These are phyloP conservation scores for Pangasius macronema DNA, from an alignment of 2,797 vertebrate genomes.

Conservation along the genomic window DNA sequence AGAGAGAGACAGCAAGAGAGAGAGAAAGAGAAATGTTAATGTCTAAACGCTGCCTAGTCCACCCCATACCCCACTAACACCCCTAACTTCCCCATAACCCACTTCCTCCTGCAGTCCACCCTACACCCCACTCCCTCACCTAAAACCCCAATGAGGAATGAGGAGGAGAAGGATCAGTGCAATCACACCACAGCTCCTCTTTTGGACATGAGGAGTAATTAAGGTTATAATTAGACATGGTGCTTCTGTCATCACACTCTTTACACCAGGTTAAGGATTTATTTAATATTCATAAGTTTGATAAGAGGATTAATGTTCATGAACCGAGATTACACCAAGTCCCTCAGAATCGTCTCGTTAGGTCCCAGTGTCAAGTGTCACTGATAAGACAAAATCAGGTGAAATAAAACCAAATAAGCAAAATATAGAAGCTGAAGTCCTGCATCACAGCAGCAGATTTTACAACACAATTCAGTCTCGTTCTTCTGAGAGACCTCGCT, in stretches of 20 bases:
- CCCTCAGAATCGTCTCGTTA: neutral
- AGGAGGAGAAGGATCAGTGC: neutral
- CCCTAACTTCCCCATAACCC: no score
- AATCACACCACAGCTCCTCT: neutral
- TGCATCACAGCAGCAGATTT: neutral
- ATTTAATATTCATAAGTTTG: constrained; percentile 51
- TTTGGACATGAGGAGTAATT: constrained; percentile 3
- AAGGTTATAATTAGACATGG: neutral
- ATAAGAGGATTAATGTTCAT: constrained; percentile 43
- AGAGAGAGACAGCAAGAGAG: no score
- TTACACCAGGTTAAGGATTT: constrained; percentile 48
- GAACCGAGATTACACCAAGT: neutral
- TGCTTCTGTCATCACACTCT: constrained; percentile 28
- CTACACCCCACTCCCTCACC: no score
- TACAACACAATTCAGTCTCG: neutral
- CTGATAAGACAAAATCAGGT: neutral
- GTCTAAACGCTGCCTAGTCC: no score
- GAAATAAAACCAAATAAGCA: neutral
- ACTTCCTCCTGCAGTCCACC: no score
- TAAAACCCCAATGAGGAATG: no score
- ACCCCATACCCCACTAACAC: no score
- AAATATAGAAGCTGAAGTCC: neutral
- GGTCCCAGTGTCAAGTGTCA: neutral
- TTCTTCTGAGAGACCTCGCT: neutral
- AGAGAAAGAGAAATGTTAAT: no score